phyloP scores from a whole-genome alignment of 2,113 vertebrate species.

The Okapia johnstoni region DNA sequence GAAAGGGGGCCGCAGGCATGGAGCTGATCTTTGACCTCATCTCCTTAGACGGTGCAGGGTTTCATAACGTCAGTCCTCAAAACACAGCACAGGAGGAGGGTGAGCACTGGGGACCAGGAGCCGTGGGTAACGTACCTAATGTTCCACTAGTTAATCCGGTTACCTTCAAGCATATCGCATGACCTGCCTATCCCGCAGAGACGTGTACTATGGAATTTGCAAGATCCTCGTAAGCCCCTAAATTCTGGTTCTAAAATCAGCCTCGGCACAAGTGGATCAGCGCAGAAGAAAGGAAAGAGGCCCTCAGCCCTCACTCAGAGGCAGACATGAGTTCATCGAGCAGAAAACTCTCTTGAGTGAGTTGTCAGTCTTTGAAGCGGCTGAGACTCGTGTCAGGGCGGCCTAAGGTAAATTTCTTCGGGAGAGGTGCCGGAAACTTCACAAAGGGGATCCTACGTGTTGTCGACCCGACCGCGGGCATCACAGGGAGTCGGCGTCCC shows the following conservation, averaged over 20 bases:
- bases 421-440: neutral
- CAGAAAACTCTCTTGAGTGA: neutral
- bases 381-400: neutral
- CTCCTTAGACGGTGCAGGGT: neutral
- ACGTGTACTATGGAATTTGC: neutral
- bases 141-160: neutral
- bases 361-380: neutral
- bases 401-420: neutral
- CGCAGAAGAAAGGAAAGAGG: neutral
- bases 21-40: neutral
- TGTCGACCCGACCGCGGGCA: accelerated
- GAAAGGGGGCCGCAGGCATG: neutral
- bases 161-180: constrained; percentile 5
- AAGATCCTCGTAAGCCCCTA: neutral
- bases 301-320: neutral
- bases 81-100: neutral
- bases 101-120: neutral
- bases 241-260: neutral
- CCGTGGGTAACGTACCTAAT: neutral
- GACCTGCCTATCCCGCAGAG: neutral
- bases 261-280: neutral
- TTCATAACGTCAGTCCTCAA: neutral
- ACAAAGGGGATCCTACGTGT: neutral
- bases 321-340: neutral
- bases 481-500: neutral